Evolutionary conservation across 2,888 invertebrate species (phyloP).

Genomic region (Ormyrus pomaceus): DNA sequence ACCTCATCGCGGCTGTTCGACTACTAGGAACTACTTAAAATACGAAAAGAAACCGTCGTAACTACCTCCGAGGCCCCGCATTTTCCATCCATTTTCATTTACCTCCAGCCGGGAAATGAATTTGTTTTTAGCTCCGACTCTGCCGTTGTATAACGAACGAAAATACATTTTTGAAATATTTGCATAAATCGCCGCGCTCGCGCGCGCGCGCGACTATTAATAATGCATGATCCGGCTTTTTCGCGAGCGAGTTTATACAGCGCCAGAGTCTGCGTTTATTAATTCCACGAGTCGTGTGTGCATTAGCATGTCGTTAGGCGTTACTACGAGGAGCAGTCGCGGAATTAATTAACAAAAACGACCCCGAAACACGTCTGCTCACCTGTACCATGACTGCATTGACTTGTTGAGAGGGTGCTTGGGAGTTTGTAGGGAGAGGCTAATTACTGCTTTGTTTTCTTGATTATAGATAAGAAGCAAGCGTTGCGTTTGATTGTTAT

Average conservation of each 20-base stretch:
- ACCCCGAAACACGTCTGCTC: background rate
- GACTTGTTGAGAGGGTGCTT: background rate
- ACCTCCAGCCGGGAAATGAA: background rate
- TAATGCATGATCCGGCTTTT: constrained; percentile 37
- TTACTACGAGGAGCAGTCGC: background rate
- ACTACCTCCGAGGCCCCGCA: background rate
- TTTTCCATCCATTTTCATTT: background rate
- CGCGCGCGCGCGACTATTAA: constrained; percentile 13
- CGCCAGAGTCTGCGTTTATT: constrained; percentile 58
- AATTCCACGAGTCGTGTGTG: constrained; percentile 59
- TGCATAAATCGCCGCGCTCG: constrained; percentile 30
- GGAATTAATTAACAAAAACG: constrained; percentile 35
- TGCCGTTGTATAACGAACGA: background rate
- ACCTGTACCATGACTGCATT: background rate
- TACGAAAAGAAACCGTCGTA: too few relatives aligned
- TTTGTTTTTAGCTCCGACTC: background rate
- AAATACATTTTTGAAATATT: constrained; percentile 20
- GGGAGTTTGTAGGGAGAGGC: too few relatives aligned
- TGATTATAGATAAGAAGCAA: too few relatives aligned
- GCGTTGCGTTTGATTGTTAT: too few relatives aligned
- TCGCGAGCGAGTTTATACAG: constrained; percentile 1
- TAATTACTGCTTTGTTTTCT: too few relatives aligned
- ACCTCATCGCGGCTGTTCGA: too few relatives aligned
- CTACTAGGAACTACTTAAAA: too few relatives aligned
- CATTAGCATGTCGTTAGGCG: constrained; percentile 65